phyloP scores from a whole-genome alignment of 2,888 invertebrate genomes.

The Darwinula stevensoni region DNA sequence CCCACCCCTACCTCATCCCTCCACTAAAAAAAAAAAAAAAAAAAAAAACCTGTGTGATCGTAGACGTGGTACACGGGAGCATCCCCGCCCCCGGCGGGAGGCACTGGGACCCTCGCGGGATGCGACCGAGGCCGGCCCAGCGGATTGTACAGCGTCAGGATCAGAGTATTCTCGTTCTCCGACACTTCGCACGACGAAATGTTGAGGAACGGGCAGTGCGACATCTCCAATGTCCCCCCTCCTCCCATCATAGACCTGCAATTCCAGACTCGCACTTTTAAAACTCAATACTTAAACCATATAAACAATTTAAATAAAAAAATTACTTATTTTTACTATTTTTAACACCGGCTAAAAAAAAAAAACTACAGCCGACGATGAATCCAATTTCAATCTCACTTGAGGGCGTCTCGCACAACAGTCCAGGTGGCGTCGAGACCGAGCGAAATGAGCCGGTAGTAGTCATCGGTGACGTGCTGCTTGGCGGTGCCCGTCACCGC shows the following conservation, averaged over 20 bases:
- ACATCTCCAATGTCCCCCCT: slow-evolving; percentile 7
- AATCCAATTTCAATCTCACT: no score
- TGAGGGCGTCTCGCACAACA: neutral
- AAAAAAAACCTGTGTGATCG: slow-evolving; percentile 26
- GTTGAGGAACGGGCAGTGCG: slow-evolving; percentile 31
- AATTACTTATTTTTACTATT: no score
- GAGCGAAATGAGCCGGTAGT: slow-evolving; percentile 16
- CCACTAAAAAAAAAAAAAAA: no score
- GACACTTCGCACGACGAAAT: slow-evolving; percentile 39
- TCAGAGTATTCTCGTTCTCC: slow-evolving; percentile 27
- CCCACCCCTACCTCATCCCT: no score
- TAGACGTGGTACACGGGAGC: slow-evolving; percentile 24
- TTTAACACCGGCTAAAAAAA: no score
- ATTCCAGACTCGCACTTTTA: no score
- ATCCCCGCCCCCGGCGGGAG: slow-evolving; percentile 6
- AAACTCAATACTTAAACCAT: neutral
- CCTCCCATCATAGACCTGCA: neutral
- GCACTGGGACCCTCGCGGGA: slow-evolving; percentile 24
- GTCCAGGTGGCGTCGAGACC: neutral
- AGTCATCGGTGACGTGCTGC: slow-evolving; percentile 61
- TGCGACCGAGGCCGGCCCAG: slow-evolving; percentile 25
- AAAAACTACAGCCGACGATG: no score
- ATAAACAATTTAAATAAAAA: no score
- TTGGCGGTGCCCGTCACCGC: slow-evolving; percentile 66
- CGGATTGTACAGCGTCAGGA: slow-evolving; percentile 54